Percentiles rank a stretch among this genome's conserved stretches.
These are phyloP conservation scores for Leptura quadrifasciata DNA, from an alignment of 2,888 invertebrate genomes.

Conservation along the genomic window DNA sequence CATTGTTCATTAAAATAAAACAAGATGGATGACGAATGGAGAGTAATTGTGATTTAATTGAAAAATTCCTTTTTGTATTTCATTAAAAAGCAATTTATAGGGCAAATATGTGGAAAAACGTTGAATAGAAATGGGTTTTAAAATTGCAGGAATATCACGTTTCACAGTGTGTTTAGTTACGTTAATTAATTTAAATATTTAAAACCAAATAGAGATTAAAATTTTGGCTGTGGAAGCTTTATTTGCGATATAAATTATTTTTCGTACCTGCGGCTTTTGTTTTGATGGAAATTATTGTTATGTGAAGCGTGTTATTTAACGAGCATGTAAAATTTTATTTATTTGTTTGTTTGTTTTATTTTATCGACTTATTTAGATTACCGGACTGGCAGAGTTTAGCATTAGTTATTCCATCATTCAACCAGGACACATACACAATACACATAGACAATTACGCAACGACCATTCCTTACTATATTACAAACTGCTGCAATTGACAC, in stretches of 20 bases:
- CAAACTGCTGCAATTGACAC: too few relatives aligned
- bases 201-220: neutral
- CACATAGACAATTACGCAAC: too few relatives aligned
- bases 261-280: neutral
- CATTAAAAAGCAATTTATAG: constrained; percentile 1
- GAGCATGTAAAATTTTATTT: too few relatives aligned
- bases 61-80: neutral
- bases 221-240: neutral
- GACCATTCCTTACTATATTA: too few relatives aligned
- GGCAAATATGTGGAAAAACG: constrained; percentile 16
- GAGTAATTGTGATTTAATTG: constrained; percentile 14
- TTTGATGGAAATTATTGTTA: too few relatives aligned
- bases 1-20: neutral
- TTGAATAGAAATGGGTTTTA: constrained; percentile 15
- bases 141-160: constrained; percentile 6
- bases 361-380: too few relatives aligned
- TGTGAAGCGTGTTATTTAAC: too few relatives aligned
- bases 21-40: neutral
- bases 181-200: neutral
- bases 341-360: too few relatives aligned
- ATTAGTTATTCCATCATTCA: too few relatives aligned
- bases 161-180: neutral
- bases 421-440: too few relatives aligned
- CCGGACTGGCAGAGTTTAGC: too few relatives aligned
- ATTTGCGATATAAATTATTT: neutral